These are phyloP conservation scores for Holocentrus rufus DNA, from an alignment of 2,797 vertebrate species.

Conservation along the genomic window DNA sequence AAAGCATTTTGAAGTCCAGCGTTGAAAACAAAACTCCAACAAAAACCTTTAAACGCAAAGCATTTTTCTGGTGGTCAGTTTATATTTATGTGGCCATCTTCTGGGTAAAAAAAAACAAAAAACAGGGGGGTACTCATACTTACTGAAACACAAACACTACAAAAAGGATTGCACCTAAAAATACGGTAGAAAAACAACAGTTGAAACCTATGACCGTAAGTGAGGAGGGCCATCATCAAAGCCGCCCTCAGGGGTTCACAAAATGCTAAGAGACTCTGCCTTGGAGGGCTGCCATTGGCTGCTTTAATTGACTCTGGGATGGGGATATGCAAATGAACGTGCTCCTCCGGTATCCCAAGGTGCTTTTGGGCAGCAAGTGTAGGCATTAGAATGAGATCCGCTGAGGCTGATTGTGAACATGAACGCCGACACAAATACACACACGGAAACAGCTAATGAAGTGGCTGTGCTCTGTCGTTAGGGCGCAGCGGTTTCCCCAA, in stretches of 20 bases:
- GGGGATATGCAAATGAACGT: constrained; percentile 68
- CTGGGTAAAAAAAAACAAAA: constrained; percentile 13
- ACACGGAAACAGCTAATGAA: constrained; percentile 75
- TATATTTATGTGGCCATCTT: constrained; percentile 23
- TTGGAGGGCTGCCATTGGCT: constrained; percentile 50
- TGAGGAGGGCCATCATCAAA: constrained; percentile 61
- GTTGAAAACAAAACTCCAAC: not conserved
- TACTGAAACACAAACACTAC: constrained; percentile 42
- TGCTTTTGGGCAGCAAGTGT: constrained; percentile 63
- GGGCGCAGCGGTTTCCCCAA: constrained; percentile 62
- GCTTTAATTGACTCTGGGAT: constrained; percentile 59
- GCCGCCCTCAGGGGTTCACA: constrained; percentile 47
- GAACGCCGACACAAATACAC: constrained; percentile 28
- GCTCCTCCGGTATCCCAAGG: constrained; percentile 51
- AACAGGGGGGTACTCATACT: constrained; percentile 27
- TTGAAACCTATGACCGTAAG: constrained; percentile 52
- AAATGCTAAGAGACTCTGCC: constrained; percentile 42
- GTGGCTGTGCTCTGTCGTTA: constrained; percentile 61
- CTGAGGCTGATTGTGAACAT: constrained; percentile 30
- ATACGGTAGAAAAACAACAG: constrained; percentile 50
- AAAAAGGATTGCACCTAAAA: constrained; percentile 32
- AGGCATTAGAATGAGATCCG: constrained; percentile 54
- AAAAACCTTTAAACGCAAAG: no score
- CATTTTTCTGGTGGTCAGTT: constrained; percentile 3
- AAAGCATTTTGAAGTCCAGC: not conserved